Conservation (phyloP, 2,888 invertebrate species). For the Parnassius orleans region DNA sequence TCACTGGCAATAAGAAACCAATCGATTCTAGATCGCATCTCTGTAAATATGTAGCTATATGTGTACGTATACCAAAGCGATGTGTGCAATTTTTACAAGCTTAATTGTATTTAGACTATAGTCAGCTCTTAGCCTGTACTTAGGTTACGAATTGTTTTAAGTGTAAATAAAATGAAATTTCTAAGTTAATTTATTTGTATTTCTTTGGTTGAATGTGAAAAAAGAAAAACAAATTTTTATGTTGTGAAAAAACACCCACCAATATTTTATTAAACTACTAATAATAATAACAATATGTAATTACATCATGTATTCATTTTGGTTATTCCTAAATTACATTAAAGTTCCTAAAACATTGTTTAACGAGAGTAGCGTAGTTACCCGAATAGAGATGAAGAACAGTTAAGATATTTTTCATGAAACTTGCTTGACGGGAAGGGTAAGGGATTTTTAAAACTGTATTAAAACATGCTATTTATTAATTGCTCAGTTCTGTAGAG, state of each 20-base stretch:
- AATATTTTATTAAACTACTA: conserved; percentile 19
- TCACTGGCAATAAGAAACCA: neutral
- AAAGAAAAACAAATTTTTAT: conserved; percentile 3
- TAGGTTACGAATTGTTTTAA: conserved; percentile 39
- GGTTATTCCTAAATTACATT: conserved; percentile 11
- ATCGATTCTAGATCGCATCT: conserved; percentile 18
- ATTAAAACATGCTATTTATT: no score
- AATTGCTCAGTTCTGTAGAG: no score
- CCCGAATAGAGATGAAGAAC: no score
- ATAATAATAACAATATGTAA: neutral
- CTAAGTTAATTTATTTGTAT: conserved; percentile 37
- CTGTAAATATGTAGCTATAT: conserved; percentile 78
- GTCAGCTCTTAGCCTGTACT: conserved; percentile 56
- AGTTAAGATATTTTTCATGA: no score
- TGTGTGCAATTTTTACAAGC: conserved; percentile 81
- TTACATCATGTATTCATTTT: neutral
- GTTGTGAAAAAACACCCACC: conserved; percentile 17
- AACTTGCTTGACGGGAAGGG: no score
- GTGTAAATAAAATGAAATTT: conserved; percentile 32
- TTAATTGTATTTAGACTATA: conserved; percentile 64
- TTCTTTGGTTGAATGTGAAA: conserved; percentile 13
- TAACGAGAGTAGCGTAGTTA: neutral
- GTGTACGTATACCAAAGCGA: conserved; percentile 77
- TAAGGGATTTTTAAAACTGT: no score
- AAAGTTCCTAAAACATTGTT: conserved; percentile 23